Evolutionary conservation across 2,797 vertebrate species (phyloP).

Genomic region (Siniperca undulata): DNA sequence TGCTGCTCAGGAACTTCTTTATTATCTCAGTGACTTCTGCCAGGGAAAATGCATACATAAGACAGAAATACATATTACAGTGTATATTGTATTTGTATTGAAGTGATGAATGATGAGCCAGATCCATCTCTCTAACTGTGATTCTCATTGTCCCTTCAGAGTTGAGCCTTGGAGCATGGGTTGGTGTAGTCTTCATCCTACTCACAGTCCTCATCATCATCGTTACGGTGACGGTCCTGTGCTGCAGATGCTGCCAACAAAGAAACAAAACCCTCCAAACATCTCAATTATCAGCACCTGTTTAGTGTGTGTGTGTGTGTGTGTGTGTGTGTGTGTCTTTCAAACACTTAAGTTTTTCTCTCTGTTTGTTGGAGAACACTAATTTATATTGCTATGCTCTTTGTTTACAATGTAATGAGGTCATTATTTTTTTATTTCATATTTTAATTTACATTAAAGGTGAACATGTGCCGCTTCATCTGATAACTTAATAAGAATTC

Average conservation of each 20-base stretch:
- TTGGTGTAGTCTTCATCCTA: conserved; percentile 75
- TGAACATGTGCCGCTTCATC: neutral
- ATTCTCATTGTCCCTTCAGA: conserved; percentile 69
- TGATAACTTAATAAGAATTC: too few species aligned
- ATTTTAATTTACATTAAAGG: neutral
- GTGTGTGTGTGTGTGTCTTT: neutral
- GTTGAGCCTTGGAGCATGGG: conserved; percentile 77
- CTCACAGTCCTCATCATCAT: conserved; percentile 77
- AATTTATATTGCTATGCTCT: neutral
- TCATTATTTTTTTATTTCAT: neutral
- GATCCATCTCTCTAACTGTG: conserved; percentile 3
- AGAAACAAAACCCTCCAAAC: conserved; percentile 57
- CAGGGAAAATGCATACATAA: neutral
- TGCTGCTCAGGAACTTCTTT: too few species aligned
- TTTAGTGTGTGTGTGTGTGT: conserved; percentile 41
- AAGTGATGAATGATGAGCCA: neutral
- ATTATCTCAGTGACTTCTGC: too few species aligned
- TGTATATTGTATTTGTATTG: neutral
- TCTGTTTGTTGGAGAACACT: neutral
- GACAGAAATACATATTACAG: too few species aligned
- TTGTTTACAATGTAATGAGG: neutral
- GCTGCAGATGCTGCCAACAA: conserved; percentile 79
- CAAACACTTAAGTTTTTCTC: neutral
- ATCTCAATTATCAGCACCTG: conserved; percentile 31
- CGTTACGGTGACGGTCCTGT: conserved; percentile 76